phyloP scores from a whole-genome alignment of 23 tunicate genomes.

The Ciona savignyi region DNA sequence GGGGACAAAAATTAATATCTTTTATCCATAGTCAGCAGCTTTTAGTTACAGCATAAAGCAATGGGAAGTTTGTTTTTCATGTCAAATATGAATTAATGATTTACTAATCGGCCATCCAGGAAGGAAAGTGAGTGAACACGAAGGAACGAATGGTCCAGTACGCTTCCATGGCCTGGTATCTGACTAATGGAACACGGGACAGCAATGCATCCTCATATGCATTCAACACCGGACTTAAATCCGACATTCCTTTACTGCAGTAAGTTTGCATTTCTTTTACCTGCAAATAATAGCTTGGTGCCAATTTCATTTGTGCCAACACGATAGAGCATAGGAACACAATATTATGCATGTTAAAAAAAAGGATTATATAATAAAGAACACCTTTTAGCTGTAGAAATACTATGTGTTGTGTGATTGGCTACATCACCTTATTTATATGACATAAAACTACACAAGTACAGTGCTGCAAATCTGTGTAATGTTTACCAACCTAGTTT shows the following conservation, averaged over 20 bases:
- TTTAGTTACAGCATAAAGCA: neutral
- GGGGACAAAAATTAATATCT: no score
- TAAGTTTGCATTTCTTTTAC: constrained; percentile 63
- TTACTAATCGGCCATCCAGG: constrained; percentile 79
- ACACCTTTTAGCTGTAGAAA: no score
- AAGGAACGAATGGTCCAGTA: constrained; percentile 83
- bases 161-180: constrained; percentile 86
- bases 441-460: no score
- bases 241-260: constrained; percentile 72
- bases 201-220: constrained; percentile 94
- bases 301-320: no score
- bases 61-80: neutral
- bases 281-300: constrained; percentile 12
- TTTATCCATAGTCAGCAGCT: no score
- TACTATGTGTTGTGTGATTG: no score
- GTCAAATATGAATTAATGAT: constrained; percentile 9
- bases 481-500: no score
- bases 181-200: constrained; percentile 42
- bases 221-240: constrained; percentile 69
- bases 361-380: no score
- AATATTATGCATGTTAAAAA: no score
- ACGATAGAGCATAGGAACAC: no score
- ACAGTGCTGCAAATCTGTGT: no score
- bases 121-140: constrained; percentile 80
- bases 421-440: no score